Conservation (phyloP, 1,140 invertebrate species). For the Zaprionus vittiger region DNA sequence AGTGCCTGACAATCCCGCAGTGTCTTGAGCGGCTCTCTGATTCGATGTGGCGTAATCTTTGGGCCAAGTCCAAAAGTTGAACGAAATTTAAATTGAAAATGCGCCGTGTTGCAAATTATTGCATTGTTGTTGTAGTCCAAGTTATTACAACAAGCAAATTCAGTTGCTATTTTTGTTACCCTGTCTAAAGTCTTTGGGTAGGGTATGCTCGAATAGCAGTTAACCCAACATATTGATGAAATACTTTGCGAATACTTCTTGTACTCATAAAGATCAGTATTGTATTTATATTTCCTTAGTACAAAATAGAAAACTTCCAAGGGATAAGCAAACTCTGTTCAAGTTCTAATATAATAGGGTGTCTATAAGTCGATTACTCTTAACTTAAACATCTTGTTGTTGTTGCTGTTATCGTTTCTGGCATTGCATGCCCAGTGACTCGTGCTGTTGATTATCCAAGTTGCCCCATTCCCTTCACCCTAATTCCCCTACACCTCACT, state of each 20-base stretch:
- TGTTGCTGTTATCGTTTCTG: conserved; percentile 13
- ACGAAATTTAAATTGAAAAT: conserved; percentile 9
- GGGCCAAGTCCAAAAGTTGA: not conserved
- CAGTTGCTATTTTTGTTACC: not conserved
- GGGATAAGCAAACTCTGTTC: not conserved
- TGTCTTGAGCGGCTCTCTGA: not conserved
- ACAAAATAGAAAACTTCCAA: no score
- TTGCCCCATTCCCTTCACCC: not conserved
- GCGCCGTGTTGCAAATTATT: conserved; percentile 5
- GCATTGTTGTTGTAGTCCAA: not conserved
- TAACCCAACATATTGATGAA: no score
- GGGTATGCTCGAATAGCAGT: not conserved
- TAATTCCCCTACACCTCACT: conserved; percentile 15
- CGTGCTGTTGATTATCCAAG: conserved; percentile 73
- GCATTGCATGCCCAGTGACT: conserved; percentile 58
- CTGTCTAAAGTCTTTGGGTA: not conserved
- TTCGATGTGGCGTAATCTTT: not conserved
- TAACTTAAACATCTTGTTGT: conserved; percentile 16
- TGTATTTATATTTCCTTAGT: not conserved
- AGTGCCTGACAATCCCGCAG: not conserved
- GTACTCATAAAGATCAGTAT: not conserved
- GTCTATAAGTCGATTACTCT: not conserved
- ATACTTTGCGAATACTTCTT: no score
- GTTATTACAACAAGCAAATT: not conserved
- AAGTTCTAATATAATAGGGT: not conserved